Conservation (phyloP, 2,888 invertebrate genomes). For the Eupithecia inturbata region DNA sequence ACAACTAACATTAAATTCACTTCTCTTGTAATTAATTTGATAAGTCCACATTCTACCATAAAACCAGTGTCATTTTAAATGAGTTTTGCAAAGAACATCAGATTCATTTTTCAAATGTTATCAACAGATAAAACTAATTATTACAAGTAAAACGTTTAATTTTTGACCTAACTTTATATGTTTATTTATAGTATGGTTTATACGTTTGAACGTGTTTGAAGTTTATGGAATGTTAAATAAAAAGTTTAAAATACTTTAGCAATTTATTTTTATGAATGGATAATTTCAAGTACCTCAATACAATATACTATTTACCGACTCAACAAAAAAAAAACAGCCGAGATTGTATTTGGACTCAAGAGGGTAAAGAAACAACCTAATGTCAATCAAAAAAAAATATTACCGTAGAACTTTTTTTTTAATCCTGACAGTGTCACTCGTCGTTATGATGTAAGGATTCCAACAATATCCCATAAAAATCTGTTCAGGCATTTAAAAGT, state of each 20-base stretch:
- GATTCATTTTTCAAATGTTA: background rate
- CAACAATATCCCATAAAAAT: background rate
- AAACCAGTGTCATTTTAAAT: background rate
- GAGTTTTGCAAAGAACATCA: background rate
- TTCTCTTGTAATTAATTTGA: background rate
- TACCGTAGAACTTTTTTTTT: no score
- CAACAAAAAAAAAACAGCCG: background rate
- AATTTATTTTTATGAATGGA: background rate
- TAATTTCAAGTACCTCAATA: background rate
- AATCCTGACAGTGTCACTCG: no score
- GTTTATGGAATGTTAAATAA: background rate
- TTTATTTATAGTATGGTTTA: background rate
- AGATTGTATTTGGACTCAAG: background rate
- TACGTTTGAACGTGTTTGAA: background rate
- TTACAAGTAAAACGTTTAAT: background rate
- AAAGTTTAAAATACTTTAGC: background rate
- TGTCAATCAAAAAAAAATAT: no score
- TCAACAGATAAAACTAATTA: background rate
- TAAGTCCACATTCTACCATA: no score
- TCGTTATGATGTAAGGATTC: no score
- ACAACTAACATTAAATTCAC: background rate
- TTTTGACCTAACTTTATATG: background rate
- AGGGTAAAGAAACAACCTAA: no score
- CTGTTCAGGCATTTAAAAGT: background rate
- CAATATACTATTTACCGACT: background rate